A percentile compares a stretch with the other conserved stretches of the same genome.
Evolutionary conservation across 2,113 vertebrate genomes (phyloP).

Genomic region (Machaerirhynchus nigripectus): DNA sequence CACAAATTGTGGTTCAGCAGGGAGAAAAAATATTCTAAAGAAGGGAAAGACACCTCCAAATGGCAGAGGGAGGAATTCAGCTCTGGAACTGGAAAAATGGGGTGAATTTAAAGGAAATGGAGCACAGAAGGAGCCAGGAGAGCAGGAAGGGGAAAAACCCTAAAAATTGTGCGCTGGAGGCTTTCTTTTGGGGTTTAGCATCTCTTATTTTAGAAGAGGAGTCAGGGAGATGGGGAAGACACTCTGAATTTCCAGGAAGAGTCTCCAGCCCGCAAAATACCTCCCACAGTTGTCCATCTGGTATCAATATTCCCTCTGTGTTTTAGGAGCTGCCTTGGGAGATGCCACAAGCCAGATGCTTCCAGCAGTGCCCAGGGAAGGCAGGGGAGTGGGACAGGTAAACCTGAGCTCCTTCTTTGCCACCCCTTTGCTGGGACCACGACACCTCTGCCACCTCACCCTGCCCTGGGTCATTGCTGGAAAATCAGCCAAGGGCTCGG

Average conservation of each 20-base stretch:
- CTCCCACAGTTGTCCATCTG: not conserved
- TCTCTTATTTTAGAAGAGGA: not conserved
- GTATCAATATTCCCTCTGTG: not conserved
- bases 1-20: not conserved
- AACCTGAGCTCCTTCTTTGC: not conserved
- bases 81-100: not conserved
- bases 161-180: not conserved
- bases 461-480: fast-evolving
- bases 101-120: not conserved
- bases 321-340: not conserved
- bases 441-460: not conserved
- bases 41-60: not conserved
- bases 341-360: not conserved
- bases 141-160: not conserved
- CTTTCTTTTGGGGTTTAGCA: not conserved
- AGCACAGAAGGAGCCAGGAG: not conserved
- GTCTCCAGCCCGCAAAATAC: not conserved
- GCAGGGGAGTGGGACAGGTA: not conserved
- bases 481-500: not conserved
- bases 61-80: not conserved
- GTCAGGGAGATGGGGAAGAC: not conserved
- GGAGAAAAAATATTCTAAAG: not conserved
- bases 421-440: not conserved
- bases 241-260: not conserved
- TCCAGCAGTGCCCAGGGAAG: not conserved